Base-by-base conservation (phyloP, 1,140 invertebrate species). In the Stenopsyche tienmushanensis region DNA sequence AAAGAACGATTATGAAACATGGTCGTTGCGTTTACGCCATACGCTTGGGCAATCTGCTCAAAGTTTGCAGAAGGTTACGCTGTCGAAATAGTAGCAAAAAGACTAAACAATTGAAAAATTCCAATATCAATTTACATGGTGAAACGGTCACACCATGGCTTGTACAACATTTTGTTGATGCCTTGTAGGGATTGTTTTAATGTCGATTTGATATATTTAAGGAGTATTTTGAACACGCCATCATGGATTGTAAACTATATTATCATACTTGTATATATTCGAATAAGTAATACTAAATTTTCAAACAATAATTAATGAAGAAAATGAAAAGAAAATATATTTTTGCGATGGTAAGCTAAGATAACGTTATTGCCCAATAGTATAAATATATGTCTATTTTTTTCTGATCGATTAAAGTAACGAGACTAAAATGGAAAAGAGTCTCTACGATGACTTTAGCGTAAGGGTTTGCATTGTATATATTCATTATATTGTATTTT, bases 81-180 rank as follows among this genome's bases (percentile, higher is more conserved):
- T 70, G 69, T 64, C 42, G 62, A 18, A 58, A 29, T 18, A n/a
- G n/a, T n/a, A 60, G 57, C 18, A 62, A 57, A 13, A 66, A 64
- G 45, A 55, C 69, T 24, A 66, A 58, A 44, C 62, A 70, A 29
- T 47, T 60, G 15, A 70, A 65, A 41, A 53, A 64, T 10, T 34
- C 42, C n/a, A 62, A 70, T 20, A 62, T 59, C 26, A 64, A 67
- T 54, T 34, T 66, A 10, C 62, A 70, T 45, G 52, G 57, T n/a
- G 69, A 67, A 17, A 39, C 49, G 5, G 29, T 67, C 7, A 60
- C 62, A 13, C 69, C 69, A 20, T 70, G 64, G 69, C 44, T 70
- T 15, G 52, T 67, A 10, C 69, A 70, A 29, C 69, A 70, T 34
- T 65, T 70, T 58, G 69, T 67, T n/a, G 69, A 70, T 52, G 62